Evolutionary conservation across 2,888 invertebrate genomes (phyloP).

Genomic region (Penaeus monodon): DNA sequence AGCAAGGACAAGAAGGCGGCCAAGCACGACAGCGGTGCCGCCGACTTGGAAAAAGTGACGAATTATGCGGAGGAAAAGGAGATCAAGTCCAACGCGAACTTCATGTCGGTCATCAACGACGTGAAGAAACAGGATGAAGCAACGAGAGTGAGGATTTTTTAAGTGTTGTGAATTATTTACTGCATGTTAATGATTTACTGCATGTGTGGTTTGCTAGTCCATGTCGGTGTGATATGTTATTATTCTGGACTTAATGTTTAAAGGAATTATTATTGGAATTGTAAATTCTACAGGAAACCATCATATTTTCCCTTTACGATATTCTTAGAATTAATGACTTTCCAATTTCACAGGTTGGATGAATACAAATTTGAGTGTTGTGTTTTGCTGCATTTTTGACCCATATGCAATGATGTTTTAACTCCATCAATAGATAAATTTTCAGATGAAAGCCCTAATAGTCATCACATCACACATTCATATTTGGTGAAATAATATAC

Average conservation of each 20-base stretch:
- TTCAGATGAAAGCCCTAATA: too few relatives aligned
- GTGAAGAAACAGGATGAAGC: slow-evolving; percentile 59
- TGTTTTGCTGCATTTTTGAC: too few relatives aligned
- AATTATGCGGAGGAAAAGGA: slow-evolving; percentile 66
- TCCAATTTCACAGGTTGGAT: too few relatives aligned
- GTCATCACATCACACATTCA: too few relatives aligned
- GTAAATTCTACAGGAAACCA: background rate
- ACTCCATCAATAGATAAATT: too few relatives aligned
- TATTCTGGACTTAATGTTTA: background rate
- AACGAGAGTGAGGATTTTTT: slow-evolving; percentile 50
- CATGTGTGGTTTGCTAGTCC: too few relatives aligned
- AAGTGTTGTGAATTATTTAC: background rate
- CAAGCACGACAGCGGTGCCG: slow-evolving; percentile 66
- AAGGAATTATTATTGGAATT: background rate
- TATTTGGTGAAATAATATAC: too few relatives aligned
- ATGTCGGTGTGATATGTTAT: background rate
- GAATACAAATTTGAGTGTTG: too few relatives aligned
- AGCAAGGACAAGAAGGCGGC: slow-evolving; percentile 63
- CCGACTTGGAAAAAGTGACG: slow-evolving; percentile 65
- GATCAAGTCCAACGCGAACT: slow-evolving; percentile 64
- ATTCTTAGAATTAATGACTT: too few relatives aligned
- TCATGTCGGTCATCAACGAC: slow-evolving; percentile 63
- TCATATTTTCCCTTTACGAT: too few relatives aligned
- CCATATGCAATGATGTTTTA: too few relatives aligned
- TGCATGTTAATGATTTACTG: background rate